phyloP scores from a whole-genome alignment of 2,888 invertebrate species.

The Drosophila parthenogenetica region DNA sequence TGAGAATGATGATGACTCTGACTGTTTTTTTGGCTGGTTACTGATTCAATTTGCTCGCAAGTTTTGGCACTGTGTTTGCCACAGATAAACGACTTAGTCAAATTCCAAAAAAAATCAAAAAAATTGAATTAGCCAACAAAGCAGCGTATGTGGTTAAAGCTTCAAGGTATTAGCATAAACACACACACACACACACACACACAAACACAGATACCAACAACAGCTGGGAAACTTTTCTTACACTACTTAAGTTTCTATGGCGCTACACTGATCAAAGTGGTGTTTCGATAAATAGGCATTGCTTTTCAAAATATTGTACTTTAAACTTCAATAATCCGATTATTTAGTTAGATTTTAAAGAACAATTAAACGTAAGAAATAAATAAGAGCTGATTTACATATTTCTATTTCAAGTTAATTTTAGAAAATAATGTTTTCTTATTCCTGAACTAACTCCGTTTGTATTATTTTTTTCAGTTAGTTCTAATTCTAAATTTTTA shows the following conservation, averaged over 20 bases:
- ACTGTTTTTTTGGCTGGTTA: constrained; percentile 43
- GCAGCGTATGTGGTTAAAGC: constrained; percentile 28
- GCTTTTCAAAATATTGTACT: no score
- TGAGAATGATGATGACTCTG: constrained; percentile 33
- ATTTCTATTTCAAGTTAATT: no score
- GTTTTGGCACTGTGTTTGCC: constrained; percentile 55
- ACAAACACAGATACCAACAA: constrained; percentile 17
- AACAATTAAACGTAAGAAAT: no score
- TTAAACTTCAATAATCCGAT: no score
- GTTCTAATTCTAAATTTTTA: no score
- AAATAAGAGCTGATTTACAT: no score
- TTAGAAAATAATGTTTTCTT: no score
- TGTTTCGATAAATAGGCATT: no score
- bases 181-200: constrained; percentile 6
- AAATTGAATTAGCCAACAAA: constrained; percentile 63
- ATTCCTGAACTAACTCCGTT: no score
- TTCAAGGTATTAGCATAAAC: constrained; percentile 58
- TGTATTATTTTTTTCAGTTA: no score
- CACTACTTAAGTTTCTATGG: neutral
- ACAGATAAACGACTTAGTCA: constrained; percentile 77
- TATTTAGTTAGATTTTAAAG: no score
- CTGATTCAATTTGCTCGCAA: constrained; percentile 63
- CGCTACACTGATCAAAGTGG: neutral
- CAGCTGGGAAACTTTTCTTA: constrained; percentile 28
- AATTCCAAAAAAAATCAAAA: constrained; percentile 27